Base-by-base conservation (phyloP, 2,888 invertebrate genomes). In the Deilephila porcellus region DNA sequence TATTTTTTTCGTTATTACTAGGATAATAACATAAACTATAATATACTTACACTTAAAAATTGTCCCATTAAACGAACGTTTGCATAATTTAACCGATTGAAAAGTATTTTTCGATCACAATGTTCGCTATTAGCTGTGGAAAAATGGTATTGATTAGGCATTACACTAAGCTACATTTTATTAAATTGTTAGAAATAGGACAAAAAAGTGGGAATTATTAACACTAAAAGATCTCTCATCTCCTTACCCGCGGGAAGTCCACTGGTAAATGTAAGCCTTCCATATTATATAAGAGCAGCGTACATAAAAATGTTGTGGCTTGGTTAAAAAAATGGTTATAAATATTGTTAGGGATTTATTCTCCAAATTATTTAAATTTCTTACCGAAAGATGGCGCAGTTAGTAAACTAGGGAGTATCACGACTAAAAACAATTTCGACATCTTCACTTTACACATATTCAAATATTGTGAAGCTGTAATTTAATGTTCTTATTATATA, bases 11-110 rank as follows among this genome's bases (percentile, higher is more conserved):
- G 37, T 37, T 37, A 8, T 8, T 37, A 0, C 1, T 37, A 11
- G 0, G 8, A 11, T 3, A 37, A 11, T 37, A 37, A 25, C 1
- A 25, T 25, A 25, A 25, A 11, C 37, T 37, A 37, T 8, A 32
- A 62, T 62, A 5, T 7, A 63, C 63, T 63, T 37, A 63, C 63
- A 19, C n/a, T 34, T 63, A 63, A 34, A 34, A 63, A 34, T 63
- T 63, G 14, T n/a, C 34, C 34, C 34, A 34, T 34, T n/a, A 63
- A 63, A 8, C 11, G 34, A 8, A n/a, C 29, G 8, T n/a, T 37
- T 37, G 34, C 63, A 34, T n/a, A 37, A 37, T 63, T 63, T 3
- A 63, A n/a, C 14, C n/a, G 17, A n/a, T 19, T n/a, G 37, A 8
- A 63, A n/a, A 37, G 19, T 34, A 1, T 5, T n/a, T 63, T 19